Conservation (phyloP, 2,113 vertebrate species). For the Meles meles region DNA sequence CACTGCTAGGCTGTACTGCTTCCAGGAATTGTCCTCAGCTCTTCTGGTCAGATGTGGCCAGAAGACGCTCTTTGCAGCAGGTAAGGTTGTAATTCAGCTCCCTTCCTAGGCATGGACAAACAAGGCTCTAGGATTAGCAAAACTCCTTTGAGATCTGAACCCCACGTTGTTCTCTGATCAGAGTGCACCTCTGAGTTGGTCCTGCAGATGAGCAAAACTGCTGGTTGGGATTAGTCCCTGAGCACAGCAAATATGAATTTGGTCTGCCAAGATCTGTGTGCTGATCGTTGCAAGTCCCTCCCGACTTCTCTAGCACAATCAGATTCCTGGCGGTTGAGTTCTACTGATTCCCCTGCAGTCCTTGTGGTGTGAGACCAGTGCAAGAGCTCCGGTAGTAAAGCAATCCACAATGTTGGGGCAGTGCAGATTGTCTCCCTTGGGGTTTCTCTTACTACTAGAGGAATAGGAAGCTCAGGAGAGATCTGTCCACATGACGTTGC, state of each 20-base stretch:
- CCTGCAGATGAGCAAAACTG: neutral
- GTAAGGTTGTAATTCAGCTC: neutral
- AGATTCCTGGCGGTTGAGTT: neutral
- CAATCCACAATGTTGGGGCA: neutral
- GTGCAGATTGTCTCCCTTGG: neutral
- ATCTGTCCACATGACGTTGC: neutral
- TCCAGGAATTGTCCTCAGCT: neutral
- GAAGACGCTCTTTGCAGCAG: neutral
- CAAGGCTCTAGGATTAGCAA: neutral
- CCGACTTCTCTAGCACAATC: neutral
- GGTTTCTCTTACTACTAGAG: neutral
- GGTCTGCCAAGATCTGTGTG: neutral
- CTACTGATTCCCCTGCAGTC: neutral
- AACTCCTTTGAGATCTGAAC: neutral
- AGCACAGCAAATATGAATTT: neutral
- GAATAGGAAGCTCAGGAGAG: neutral
- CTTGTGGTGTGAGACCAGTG: neutral
- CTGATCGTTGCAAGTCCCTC: neutral
- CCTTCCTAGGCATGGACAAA: neutral
- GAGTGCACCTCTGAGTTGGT: neutral
- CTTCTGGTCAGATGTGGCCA: neutral
- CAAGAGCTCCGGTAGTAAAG: neutral
- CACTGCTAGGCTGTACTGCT: neutral
- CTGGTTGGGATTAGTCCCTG: neutral
- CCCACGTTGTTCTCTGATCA: neutral